Percentiles rank a stretch among this genome's conserved stretches.
These are phyloP conservation scores for Psilopsiagon aurifrons DNA, from an alignment of 2,113 vertebrate species.

Conservation along the genomic window DNA sequence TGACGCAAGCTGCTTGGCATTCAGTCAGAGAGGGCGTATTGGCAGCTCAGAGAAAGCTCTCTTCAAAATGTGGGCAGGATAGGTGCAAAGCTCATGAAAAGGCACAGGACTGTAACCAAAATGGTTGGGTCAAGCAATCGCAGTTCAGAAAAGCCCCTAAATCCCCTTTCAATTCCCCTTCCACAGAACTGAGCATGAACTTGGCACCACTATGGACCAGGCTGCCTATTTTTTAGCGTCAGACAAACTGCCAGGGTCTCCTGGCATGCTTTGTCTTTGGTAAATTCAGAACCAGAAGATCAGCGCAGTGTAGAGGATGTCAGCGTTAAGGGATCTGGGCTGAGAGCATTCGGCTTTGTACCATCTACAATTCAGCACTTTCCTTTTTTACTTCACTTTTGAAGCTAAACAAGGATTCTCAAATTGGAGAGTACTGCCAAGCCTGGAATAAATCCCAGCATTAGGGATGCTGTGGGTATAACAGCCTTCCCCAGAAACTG, in stretches of 20 bases:
- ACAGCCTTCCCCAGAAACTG: slow-evolving; percentile 7
- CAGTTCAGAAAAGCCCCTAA: not conserved
- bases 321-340: not conserved
- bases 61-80: not conserved
- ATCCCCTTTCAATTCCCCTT: not conserved
- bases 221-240: not conserved
- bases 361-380: not conserved
- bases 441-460: slow-evolving; percentile 20
- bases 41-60: not conserved
- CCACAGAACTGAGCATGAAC: not conserved
- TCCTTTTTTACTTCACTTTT: not conserved
- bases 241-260: not conserved
- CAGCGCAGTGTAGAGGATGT: not conserved
- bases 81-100: not conserved
- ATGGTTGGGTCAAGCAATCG: not conserved
- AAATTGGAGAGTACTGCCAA: slow-evolving; percentile 34
- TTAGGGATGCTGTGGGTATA: slow-evolving; percentile 13
- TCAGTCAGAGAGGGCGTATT: not conserved
- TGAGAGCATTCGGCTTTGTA: not conserved
- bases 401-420: slow-evolving; percentile 23
- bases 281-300: not conserved
- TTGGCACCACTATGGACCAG: not conserved
- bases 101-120: not conserved
- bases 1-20: not conserved
- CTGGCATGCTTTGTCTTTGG: not conserved